These are phyloP conservation scores for Dufourea novaeangliae DNA, from an alignment of 1,140 invertebrate genomes.

Conservation along the genomic window DNA sequence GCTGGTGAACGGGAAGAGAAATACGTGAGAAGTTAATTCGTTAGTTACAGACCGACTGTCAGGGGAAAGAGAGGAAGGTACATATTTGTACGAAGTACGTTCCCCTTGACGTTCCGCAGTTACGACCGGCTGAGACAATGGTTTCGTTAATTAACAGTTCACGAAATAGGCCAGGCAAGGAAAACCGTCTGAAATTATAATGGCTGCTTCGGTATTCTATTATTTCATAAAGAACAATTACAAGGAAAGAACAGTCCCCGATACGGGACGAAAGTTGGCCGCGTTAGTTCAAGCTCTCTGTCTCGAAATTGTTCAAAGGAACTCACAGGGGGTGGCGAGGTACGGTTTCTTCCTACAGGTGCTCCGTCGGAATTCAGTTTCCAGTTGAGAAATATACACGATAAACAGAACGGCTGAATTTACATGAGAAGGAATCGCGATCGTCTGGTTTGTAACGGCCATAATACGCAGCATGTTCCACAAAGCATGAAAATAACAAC, in stretches of 20 bases:
- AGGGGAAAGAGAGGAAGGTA: slow-evolving; percentile 5
- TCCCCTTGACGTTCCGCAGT: slow-evolving; percentile 57
- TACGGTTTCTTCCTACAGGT: background rate
- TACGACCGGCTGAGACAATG: slow-evolving; percentile 55
- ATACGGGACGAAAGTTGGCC: background rate
- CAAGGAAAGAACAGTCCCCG: background rate
- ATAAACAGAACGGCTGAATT: no score
- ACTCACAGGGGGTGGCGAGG: no score
- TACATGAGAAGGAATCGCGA: no score
- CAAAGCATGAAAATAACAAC: no score
- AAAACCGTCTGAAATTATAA: background rate
- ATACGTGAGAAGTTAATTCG: slow-evolving; percentile 13
- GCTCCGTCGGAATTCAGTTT: background rate
- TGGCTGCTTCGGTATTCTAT: slow-evolving; percentile 46
- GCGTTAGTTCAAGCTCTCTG: background rate
- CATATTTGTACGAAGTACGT: slow-evolving; percentile 36
- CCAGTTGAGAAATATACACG: no score
- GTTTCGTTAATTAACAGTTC: slow-evolving; percentile 66
- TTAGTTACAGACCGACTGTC: background rate
- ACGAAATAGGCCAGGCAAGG: slow-evolving; percentile 39
- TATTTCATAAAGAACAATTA: slow-evolving; percentile 56
- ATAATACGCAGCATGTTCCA: no score
- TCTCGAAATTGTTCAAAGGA: background rate
- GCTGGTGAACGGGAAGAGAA: background rate
- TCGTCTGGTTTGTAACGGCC: no score